Conservation (phyloP, 2,888 invertebrate genomes). For the Papilio elwesi region DNA sequence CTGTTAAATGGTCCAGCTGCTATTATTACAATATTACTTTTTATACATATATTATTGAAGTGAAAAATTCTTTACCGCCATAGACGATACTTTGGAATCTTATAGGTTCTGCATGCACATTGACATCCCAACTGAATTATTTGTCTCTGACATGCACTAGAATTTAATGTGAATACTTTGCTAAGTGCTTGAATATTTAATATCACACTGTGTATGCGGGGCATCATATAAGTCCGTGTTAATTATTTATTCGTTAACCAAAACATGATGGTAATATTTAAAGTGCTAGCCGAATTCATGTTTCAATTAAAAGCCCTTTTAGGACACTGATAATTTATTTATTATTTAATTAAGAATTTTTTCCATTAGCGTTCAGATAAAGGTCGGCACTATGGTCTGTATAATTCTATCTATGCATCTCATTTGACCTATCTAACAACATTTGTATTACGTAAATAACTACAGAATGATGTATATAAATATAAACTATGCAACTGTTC, state of each 20-base stretch:
- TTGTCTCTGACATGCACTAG: neutral
- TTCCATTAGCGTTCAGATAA: too few relatives aligned
- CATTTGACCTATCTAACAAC: slow-evolving; percentile 6
- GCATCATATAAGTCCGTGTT: slow-evolving; percentile 35
- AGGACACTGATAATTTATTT: too few relatives aligned
- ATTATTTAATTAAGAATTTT: too few relatives aligned
- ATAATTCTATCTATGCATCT: neutral
- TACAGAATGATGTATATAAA: neutral
- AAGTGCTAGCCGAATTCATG: neutral
- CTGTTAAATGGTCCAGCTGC: too few relatives aligned
- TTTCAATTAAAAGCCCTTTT: neutral
- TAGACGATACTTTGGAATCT: too few relatives aligned
- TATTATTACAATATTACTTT: too few relatives aligned
- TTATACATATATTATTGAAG: too few relatives aligned
- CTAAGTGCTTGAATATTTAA: slow-evolving; percentile 26
- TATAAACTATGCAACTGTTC: neutral
- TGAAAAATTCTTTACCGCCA: too few relatives aligned
- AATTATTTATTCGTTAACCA: neutral
- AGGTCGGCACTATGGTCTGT: too few relatives aligned
- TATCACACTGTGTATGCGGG: slow-evolving; percentile 38
- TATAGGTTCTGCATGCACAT: too few relatives aligned
- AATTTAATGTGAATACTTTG: neutral
- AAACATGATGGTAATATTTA: slow-evolving; percentile 17
- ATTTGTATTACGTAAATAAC: slow-evolving; percentile 7
- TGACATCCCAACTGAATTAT: too few relatives aligned